Conservation (phyloP, 2,113 vertebrate species). For the Phalacrocorax pelagicus region DNA sequence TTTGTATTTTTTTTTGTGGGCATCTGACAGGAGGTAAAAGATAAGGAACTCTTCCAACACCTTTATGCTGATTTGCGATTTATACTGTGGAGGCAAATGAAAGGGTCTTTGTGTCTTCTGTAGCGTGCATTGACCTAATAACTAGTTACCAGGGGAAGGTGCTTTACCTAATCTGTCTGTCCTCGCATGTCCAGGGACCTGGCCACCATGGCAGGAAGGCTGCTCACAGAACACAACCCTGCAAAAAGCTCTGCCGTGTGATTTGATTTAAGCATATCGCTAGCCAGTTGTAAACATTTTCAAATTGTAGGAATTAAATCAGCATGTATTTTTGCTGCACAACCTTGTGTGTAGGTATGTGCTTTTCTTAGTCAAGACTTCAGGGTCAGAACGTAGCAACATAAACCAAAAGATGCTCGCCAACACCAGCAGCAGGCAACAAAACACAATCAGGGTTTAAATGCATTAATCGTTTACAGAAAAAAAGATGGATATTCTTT, state of each 20-base stretch:
- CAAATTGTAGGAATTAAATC: not conserved
- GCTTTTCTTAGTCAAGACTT: not conserved
- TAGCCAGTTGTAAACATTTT: not conserved
- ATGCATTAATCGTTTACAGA: not conserved
- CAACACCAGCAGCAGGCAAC: not conserved
- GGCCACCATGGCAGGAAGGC: not conserved
- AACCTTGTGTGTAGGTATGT: not conserved
- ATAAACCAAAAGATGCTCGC: not conserved
- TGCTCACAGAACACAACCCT: not conserved
- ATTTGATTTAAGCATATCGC: not conserved
- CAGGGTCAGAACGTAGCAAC: not conserved
- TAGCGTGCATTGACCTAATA: not conserved
- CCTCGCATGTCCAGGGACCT: not conserved
- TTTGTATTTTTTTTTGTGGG: not conserved
- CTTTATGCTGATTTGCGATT: not conserved
- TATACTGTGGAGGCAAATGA: not conserved
- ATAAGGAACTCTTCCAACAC: not conserved
- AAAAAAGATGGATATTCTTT: not conserved
- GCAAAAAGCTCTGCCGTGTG: not conserved
- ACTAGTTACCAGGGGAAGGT: not conserved
- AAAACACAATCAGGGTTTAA: not conserved
- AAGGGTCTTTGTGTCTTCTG: not conserved
- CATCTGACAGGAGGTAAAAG: not conserved
- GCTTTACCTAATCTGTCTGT: not conserved
- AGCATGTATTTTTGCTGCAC: not conserved